Evolutionary conservation across 2,797 vertebrate genomes (phyloP).

Genomic region (Jordanella pulchra): DNA sequence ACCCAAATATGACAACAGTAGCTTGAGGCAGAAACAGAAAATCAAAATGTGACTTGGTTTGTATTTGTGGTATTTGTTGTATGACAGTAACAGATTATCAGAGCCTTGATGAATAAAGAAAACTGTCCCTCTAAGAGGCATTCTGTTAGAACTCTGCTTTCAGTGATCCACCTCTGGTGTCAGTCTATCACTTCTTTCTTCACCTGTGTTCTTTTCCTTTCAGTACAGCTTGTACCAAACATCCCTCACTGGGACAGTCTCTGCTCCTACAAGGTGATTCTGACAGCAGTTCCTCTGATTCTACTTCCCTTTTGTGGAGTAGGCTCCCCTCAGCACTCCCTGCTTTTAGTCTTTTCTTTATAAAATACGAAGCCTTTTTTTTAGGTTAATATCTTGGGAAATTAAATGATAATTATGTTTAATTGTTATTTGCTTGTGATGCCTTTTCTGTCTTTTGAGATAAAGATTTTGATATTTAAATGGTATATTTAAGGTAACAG

Average conservation of each 20-base stretch:
- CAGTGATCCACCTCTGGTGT: conserved; percentile 55
- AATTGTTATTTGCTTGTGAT: conserved; percentile 1
- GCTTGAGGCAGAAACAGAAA: conserved; percentile 29
- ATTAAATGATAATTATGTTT: background rate
- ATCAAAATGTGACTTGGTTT: conserved; percentile 17
- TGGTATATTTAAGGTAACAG: background rate
- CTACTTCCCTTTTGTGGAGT: conserved; percentile 8
- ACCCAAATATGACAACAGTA: conserved; percentile 23
- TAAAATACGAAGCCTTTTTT: background rate
- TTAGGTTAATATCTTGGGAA: background rate
- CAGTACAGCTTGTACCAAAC: conserved; percentile 37
- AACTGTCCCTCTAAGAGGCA: conserved; percentile 73
- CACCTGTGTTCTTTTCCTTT: conserved; percentile 30
- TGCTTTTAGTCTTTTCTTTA: conserved; percentile 1
- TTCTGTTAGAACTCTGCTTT: conserved; percentile 63
- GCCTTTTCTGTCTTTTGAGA: background rate
- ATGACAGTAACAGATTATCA: conserved; percentile 52
- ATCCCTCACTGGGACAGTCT: conserved; percentile 50
- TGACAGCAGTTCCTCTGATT: conserved; percentile 50
- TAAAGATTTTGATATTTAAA: background rate
- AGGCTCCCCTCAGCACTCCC: background rate
- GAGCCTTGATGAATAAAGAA: conserved; percentile 53
- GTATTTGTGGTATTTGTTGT: conserved; percentile 8
- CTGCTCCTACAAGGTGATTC: conserved; percentile 72
- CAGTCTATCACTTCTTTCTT: conserved; percentile 42